These are phyloP conservation scores for Grammomys dolichurus DNA, from an alignment of 2,113 vertebrate species.

Conservation along the genomic window DNA sequence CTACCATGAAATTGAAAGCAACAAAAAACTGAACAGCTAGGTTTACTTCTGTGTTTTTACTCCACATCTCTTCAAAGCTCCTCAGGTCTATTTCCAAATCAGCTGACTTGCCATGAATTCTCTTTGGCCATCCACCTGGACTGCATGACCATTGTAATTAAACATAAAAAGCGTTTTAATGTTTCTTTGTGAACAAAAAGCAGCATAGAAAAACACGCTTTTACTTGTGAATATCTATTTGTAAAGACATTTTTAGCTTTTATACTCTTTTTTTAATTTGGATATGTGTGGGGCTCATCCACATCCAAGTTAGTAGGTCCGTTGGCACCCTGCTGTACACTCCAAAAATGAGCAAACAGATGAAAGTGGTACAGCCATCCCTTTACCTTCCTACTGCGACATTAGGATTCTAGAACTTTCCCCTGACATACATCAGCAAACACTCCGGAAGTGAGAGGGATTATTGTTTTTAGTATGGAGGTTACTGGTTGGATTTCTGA, in stretches of 20 bases:
- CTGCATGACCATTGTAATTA: accelerated
- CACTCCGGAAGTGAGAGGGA: not conserved
- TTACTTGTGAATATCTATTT: not conserved
- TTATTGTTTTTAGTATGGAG: not conserved
- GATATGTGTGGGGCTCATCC: not conserved
- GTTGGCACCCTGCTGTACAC: not conserved
- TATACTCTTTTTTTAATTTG: not conserved
- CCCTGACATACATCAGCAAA: too few relatives aligned
- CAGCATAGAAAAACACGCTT: not conserved
- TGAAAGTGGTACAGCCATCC: not conserved
- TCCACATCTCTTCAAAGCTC: not conserved
- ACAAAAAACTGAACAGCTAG: not conserved
- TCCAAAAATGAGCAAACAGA: too few relatives aligned
- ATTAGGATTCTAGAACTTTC: not conserved
- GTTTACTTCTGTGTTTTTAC: not conserved
- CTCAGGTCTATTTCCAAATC: not conserved
- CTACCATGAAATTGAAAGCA: not conserved
- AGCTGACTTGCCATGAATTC: not conserved
- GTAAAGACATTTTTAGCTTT: not conserved
- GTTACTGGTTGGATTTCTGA: not conserved
- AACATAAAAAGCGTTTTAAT: accelerated
- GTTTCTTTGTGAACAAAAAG: not conserved
- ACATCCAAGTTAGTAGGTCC: not conserved
- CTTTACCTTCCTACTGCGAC: not conserved
- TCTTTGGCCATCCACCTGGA: not conserved